Evolutionary conservation across 1,140 invertebrate genomes (phyloP).

Genomic region (Drosophila obscura): DNA sequence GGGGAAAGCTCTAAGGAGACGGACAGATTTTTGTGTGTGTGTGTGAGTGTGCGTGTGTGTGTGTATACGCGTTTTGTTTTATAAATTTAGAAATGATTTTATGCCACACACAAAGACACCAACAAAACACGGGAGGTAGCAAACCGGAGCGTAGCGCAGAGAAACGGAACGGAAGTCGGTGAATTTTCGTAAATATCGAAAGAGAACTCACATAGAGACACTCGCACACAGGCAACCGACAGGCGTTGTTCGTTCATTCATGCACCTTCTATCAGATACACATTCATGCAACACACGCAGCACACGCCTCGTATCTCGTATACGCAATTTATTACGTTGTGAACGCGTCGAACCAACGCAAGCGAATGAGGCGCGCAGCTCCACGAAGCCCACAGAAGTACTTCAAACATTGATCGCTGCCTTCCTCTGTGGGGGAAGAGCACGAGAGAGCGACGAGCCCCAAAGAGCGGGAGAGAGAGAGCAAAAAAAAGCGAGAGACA

Average conservation of each 20-base stretch:
- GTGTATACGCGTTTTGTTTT: slow-evolving; percentile 61
- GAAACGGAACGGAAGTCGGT: slow-evolving; percentile 57
- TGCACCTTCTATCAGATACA: slow-evolving; percentile 14
- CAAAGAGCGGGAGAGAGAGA: slow-evolving; percentile 7
- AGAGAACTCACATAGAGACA: slow-evolving; percentile 34
- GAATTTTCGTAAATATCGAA: slow-evolving; percentile 30
- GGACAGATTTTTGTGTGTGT: too few relatives aligned
- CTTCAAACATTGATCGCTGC: slow-evolving; percentile 27
- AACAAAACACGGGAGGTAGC: too few relatives aligned
- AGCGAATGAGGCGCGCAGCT: slow-evolving; percentile 52
- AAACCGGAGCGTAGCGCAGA: neutral
- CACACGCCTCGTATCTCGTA: slow-evolving; percentile 59
- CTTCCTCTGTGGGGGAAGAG: neutral
- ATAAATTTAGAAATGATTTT: slow-evolving; percentile 80
- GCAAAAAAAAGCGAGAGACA: slow-evolving; percentile 3
- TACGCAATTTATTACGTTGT: slow-evolving; percentile 59
- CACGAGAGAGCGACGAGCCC: neutral
- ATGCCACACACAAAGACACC: slow-evolving; percentile 28
- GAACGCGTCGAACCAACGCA: slow-evolving; percentile 64
- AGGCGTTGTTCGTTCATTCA: slow-evolving; percentile 5
- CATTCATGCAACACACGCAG: slow-evolving; percentile 31
- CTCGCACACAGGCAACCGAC: slow-evolving; percentile 5
- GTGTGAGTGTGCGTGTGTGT: slow-evolving; percentile 29
- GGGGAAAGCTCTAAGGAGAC: slow-evolving; percentile 20
- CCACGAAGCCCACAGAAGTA: slow-evolving; percentile 59